Percentiles rank a stretch among this genome's conserved stretches.
Evolutionary conservation across 1,140 invertebrate species (phyloP).

Genomic region (Tetramorium simillimum): DNA sequence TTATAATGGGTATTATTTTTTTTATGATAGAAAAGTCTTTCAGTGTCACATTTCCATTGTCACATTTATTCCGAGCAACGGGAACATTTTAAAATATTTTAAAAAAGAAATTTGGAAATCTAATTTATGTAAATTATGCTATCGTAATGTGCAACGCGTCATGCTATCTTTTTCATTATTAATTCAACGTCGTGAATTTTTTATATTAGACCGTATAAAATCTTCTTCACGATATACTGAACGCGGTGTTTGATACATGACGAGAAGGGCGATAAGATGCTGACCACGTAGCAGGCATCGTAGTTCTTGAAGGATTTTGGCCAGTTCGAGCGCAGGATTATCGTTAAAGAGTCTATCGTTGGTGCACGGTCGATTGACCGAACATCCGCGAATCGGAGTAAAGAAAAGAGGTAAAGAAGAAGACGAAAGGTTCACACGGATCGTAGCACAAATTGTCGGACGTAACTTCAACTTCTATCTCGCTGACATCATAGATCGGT

Average conservation of each 20-base stretch:
- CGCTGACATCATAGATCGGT: slow-evolving; percentile 12
- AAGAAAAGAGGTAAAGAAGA: background rate
- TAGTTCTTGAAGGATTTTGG: slow-evolving; percentile 32
- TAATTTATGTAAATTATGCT: background rate
- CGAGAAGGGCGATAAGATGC: slow-evolving; percentile 11
- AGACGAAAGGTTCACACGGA: slow-evolving; percentile 14
- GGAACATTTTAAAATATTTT: background rate
- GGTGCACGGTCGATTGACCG: slow-evolving; percentile 36
- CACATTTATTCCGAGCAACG: background rate
- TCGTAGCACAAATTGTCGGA: slow-evolving; percentile 32
- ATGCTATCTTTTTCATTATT: background rate
- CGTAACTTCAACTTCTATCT: slow-evolving; percentile 24
- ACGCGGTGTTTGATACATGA: background rate
- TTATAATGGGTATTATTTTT: background rate
- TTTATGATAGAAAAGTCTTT: background rate
- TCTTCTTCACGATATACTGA: background rate
- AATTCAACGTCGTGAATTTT: background rate
- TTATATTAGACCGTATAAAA: background rate
- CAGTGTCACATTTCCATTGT: background rate
- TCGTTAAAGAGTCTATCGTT: slow-evolving; percentile 40
- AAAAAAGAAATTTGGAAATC: background rate
- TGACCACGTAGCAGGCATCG: slow-evolving; percentile 46
- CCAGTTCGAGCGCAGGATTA: slow-evolving; percentile 36
- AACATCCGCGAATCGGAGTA: background rate
- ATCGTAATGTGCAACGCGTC: background rate